phyloP scores from a whole-genome alignment of 2,888 invertebrate genomes.

The Hirtodrosophila cameraria region DNA sequence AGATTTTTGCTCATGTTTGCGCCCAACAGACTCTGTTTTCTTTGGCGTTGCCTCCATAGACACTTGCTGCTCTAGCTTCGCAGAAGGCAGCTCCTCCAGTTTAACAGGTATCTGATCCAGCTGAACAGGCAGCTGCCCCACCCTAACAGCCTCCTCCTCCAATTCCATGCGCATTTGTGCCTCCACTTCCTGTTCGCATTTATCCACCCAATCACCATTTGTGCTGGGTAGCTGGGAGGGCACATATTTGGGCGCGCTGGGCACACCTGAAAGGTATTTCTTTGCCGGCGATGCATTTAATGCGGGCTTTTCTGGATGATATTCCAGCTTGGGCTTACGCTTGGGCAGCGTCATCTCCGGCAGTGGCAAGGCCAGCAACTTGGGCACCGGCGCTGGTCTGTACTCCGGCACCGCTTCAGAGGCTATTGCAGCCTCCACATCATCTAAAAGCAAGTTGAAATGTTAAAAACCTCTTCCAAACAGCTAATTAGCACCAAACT shows the following conservation, averaged over 20 bases:
- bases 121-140: slow-evolving; percentile 1
- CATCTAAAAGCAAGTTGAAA: slow-evolving; percentile 47
- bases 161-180: slow-evolving; percentile 30
- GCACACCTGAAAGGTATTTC: slow-evolving; percentile 30
- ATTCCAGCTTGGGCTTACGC: slow-evolving; percentile 82
- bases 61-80: too few species aligned
- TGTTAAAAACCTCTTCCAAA: too few species aligned
- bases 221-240: slow-evolving; percentile 56
- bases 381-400: slow-evolving; percentile 82
- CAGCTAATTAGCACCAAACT: too few species aligned
- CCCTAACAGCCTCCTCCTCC: not conserved
- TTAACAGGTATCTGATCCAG: not conserved
- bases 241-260: slow-evolving; percentile 80
- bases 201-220: slow-evolving; percentile 33
- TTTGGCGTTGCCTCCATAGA: slow-evolving; percentile 29
- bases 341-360: slow-evolving; percentile 57
- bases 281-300: slow-evolving; percentile 78
- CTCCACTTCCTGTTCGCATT: slow-evolving; percentile 13
- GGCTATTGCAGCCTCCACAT: slow-evolving; percentile 58
- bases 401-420: slow-evolving; percentile 72
- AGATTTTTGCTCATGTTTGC: slow-evolving; percentile 45
- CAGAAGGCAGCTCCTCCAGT: not conserved
- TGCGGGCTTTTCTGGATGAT: slow-evolving; percentile 83
- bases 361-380: slow-evolving; percentile 76
- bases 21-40: slow-evolving; percentile 17